Evolutionary conservation across 2,888 invertebrate species (phyloP).

Genomic region (Drosophila suboccidentalis): DNA sequence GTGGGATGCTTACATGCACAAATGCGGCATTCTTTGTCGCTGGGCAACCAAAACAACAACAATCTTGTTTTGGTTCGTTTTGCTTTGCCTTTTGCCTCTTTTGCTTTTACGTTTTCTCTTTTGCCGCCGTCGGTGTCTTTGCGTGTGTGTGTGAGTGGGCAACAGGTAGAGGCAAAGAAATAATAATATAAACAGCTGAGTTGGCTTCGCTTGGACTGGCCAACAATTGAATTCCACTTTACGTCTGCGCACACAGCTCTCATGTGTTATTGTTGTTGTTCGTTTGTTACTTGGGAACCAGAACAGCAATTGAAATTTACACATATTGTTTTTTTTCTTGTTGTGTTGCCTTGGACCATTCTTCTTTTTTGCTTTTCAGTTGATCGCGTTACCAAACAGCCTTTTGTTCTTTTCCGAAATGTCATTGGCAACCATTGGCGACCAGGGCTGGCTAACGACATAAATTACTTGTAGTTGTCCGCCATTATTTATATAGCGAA

Average conservation of each 20-base stretch:
- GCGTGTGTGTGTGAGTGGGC: constrained; percentile 1
- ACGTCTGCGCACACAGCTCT: constrained; percentile 44
- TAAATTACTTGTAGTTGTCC: not conserved
- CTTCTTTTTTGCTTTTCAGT: not conserved
- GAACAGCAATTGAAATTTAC: constrained; percentile 40
- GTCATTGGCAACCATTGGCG: constrained; percentile 28
- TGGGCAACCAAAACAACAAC: constrained; percentile 41
- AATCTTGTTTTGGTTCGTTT: constrained; percentile 40
- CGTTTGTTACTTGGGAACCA: constrained; percentile 36
- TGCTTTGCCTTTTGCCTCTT: constrained; percentile 39
- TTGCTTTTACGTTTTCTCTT: constrained; percentile 60
- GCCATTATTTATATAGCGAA: not conserved
- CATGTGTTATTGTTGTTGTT: constrained; percentile 10
- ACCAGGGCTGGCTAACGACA: constrained; percentile 32
- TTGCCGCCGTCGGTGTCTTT: constrained; percentile 11
- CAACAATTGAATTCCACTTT: constrained; percentile 42
- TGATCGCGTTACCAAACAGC: constrained; percentile 8
- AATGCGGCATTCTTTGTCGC: constrained; percentile 44
- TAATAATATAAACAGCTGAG: constrained; percentile 47
- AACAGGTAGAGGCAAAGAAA: constrained; percentile 37
- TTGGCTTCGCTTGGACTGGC: not conserved
- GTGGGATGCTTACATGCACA: not conserved
- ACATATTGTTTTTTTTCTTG: constrained; percentile 19
- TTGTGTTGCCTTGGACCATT: constrained; percentile 25
- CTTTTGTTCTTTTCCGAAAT: constrained; percentile 19